These are phyloP conservation scores for Diphyllodes magnificus DNA, from an alignment of 2,113 vertebrate species.

Conservation along the genomic window DNA sequence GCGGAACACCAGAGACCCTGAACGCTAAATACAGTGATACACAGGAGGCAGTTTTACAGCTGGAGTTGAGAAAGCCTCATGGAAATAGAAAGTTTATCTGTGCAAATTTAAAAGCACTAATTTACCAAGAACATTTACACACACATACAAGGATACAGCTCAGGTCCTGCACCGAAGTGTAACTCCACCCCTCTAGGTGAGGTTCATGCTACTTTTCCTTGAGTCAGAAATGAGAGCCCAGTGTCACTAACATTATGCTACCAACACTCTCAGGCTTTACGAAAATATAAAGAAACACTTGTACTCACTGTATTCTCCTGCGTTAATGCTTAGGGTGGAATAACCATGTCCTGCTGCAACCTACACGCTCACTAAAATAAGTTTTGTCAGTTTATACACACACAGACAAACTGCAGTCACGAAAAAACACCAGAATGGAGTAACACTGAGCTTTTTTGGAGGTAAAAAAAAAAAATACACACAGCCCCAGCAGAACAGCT, in stretches of 20 bases:
- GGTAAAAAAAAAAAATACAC: neutral
- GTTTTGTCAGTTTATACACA: neutral
- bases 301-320: neutral
- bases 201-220: neutral
- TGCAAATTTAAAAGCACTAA: neutral
- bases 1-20: neutral
- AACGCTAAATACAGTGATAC: neutral
- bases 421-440: neutral
- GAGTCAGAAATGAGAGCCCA: neutral
- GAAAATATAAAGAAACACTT: neutral
- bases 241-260: neutral
- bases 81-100: neutral
- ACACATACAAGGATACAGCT: neutral
- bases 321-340: neutral
- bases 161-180: fast-evolving
- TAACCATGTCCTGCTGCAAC: neutral
- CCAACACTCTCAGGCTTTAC: neutral
- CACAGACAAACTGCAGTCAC: neutral
- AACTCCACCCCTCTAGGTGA: neutral
- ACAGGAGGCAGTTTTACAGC: neutral
- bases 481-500: neutral
- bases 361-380: neutral
- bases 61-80: neutral
- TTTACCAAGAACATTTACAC: neutral
- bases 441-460: neutral